These are phyloP conservation scores for Drosophila truncata DNA, from an alignment of 1,140 invertebrate species.

Conservation along the genomic window DNA sequence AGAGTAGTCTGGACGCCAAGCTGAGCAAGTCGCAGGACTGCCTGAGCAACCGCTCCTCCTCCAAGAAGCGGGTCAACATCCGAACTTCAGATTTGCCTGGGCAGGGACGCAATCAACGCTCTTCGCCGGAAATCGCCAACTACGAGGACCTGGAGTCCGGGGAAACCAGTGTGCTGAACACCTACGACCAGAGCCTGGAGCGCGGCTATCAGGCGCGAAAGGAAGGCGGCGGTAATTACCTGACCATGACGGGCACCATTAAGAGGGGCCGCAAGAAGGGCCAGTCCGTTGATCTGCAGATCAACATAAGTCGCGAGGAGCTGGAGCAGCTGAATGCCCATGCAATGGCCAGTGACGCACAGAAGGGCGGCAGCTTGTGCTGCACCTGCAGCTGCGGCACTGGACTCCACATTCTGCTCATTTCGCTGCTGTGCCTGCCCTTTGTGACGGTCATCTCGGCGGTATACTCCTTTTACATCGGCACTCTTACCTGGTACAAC, in stretches of 20 bases:
- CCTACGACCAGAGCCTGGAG: conserved; percentile 86
- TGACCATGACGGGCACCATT: conserved; percentile 90
- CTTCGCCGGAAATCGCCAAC: conserved; percentile 76
- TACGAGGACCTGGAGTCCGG: conserved; percentile 84
- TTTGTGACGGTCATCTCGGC: conserved; percentile 88
- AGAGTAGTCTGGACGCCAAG: conserved; percentile 82
- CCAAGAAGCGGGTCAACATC: conserved; percentile 88
- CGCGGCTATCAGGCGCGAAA: conserved; percentile 85
- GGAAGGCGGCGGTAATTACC: conserved; percentile 86
- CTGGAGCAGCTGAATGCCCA: conserved; percentile 89
- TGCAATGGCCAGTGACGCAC: conserved; percentile 87
- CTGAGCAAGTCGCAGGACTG: conserved; percentile 83
- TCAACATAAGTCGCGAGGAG: conserved; percentile 90
- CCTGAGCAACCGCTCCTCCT: conserved; percentile 86
- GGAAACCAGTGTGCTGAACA: conserved; percentile 86
- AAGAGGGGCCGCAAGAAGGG: conserved; percentile 91
- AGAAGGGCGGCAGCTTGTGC: conserved; percentile 86
- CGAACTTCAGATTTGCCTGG: conserved; percentile 81
- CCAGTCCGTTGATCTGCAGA: conserved; percentile 90
- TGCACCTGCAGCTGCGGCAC: conserved; percentile 87
- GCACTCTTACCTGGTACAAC: conserved; percentile 92
- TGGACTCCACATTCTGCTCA: conserved; percentile 89
- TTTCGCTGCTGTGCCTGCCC: conserved; percentile 89
- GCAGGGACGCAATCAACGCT: conserved; percentile 63
- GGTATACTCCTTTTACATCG: conserved; percentile 91